Conservation (phyloP, 2,797 vertebrate species). For the Gallinago stenura region DNA sequence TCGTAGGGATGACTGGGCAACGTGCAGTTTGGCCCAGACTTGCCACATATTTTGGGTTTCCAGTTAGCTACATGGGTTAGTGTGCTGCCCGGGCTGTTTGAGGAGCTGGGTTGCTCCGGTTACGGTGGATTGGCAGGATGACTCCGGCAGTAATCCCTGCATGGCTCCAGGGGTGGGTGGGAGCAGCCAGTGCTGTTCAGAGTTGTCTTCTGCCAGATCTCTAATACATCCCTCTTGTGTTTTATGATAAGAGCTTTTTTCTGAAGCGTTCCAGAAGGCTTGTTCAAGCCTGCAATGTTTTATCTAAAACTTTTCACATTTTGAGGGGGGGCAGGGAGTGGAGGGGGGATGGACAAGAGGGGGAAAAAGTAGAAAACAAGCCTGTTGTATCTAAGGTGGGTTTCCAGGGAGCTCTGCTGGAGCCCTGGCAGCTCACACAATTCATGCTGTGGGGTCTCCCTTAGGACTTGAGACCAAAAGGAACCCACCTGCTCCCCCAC, state of each 20-base stretch:
- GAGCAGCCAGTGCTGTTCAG: background rate
- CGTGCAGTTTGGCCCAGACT: background rate
- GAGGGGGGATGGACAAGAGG: too few relatives aligned
- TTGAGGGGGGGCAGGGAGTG: too few relatives aligned
- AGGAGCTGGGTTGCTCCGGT: constrained; percentile 2
- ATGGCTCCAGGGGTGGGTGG: constrained; percentile 1
- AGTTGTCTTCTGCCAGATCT: background rate
- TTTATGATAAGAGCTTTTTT: background rate
- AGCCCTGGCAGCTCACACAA: too few relatives aligned
- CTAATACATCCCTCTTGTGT: background rate
- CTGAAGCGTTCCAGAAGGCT: background rate
- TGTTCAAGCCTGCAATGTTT: background rate
- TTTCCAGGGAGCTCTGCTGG: background rate
- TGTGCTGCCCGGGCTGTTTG: background rate
- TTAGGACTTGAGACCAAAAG: too few relatives aligned
- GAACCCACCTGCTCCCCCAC: background rate
- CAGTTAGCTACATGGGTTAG: background rate
- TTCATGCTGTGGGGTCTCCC: too few relatives aligned
- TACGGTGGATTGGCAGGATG: background rate
- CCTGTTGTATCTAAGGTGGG: background rate
- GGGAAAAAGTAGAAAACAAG: background rate
- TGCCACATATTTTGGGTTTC: constrained; percentile 13
- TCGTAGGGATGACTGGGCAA: background rate
- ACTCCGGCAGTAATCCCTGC: constrained; percentile 8
- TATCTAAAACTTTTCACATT: background rate